These are phyloP conservation scores for Bradypodion pumilum DNA, from an alignment of 2,797 vertebrate species.

Conservation along the genomic window DNA sequence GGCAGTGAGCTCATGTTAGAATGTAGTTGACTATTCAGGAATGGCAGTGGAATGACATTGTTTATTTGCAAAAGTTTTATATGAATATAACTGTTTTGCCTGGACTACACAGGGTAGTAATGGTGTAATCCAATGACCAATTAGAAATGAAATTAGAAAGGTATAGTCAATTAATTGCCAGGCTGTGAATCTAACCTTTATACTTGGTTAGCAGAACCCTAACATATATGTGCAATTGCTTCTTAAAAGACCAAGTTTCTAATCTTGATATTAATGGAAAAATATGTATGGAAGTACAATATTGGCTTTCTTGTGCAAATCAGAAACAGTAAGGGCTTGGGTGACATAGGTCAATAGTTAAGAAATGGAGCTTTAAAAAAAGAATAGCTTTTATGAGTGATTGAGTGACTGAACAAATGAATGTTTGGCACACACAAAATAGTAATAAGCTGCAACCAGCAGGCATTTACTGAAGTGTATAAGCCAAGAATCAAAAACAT, in stretches of 20 bases:
- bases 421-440: too few relatives aligned
- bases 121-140: neutral
- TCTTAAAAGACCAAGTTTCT: neutral
- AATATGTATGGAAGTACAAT: neutral
- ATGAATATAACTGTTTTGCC: neutral
- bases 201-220: neutral
- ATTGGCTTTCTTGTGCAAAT: neutral
- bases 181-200: too few relatives aligned
- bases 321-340: neutral
- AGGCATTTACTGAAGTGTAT: too few relatives aligned
- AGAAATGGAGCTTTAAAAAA: neutral
- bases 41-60: constrained; percentile 17
- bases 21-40: neutral
- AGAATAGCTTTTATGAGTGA: too few relatives aligned
- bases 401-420: too few relatives aligned
- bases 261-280: neutral
- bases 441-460: too few relatives aligned
- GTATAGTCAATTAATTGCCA: too few relatives aligned
- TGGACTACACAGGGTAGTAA: neutral
- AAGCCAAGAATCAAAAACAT: too few relatives aligned
- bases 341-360: neutral
- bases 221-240: neutral
- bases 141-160: neutral
- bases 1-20: constrained; percentile 4
- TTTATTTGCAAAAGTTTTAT: neutral